These are phyloP conservation scores for Acleris holmiana DNA, from an alignment of 2,888 invertebrate species.

Conservation along the genomic window DNA sequence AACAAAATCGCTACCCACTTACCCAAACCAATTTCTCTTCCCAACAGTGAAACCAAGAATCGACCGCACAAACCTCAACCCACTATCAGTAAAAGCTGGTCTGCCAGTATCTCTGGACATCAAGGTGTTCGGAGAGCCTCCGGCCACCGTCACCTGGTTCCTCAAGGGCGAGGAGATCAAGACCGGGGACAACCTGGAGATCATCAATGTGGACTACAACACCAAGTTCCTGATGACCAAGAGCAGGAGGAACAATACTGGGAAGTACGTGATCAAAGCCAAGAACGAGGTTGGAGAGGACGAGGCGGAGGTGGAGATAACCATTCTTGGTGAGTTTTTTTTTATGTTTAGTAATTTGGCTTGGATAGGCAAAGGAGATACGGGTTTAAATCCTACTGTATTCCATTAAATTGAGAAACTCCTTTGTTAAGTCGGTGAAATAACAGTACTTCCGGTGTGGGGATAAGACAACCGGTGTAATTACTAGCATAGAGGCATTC, in stretches of 20 bases:
- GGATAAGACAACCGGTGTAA: too few relatives aligned
- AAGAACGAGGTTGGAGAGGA: slow-evolving; percentile 97
- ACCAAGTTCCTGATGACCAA: slow-evolving; percentile 95
- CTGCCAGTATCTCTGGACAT: slow-evolving; percentile 94
- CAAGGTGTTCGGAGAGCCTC: slow-evolving; percentile 96
- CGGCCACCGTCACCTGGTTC: slow-evolving; percentile 95
- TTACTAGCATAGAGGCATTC: too few relatives aligned
- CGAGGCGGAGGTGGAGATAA: slow-evolving; percentile 94
- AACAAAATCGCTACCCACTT: too few relatives aligned
- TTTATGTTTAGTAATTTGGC: neutral
- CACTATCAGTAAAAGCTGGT: slow-evolving; percentile 94
- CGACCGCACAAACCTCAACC: slow-evolving; percentile 94
- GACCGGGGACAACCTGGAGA: slow-evolving; percentile 86
- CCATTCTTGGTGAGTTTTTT: slow-evolving; percentile 86
- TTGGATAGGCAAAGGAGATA: neutral
- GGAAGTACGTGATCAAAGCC: slow-evolving; percentile 94
- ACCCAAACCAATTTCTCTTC: slow-evolving; percentile 2
- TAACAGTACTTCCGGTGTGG: too few relatives aligned
- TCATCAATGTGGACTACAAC: slow-evolving; percentile 94
- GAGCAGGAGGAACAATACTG: slow-evolving; percentile 91
- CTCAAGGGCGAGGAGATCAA: slow-evolving; percentile 88
- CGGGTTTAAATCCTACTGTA: neutral
- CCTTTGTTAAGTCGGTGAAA: too few relatives aligned
- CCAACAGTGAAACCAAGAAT: slow-evolving; percentile 95
- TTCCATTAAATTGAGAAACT: too few relatives aligned